Evolutionary conservation across 1,140 invertebrate species (phyloP).

Genomic region (Lutraria rhynchaena): DNA sequence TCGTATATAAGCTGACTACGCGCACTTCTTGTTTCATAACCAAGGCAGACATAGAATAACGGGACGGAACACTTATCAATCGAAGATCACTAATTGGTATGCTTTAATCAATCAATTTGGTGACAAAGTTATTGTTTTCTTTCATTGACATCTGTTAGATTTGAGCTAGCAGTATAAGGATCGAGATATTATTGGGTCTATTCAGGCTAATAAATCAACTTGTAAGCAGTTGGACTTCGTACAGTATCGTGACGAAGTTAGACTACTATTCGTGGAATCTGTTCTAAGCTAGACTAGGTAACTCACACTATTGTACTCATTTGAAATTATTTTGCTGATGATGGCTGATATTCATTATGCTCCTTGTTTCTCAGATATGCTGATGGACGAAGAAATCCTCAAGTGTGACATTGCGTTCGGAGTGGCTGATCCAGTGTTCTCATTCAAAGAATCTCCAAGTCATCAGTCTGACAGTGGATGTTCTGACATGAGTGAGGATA

Average conservation of each 20-base stretch:
- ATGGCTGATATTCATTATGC: conserved; percentile 31
- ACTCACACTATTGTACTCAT: neutral
- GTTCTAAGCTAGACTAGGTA: neutral
- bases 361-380: conserved; percentile 70
- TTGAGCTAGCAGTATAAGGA: too few relatives aligned
- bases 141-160: too few relatives aligned
- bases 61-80: too few relatives aligned
- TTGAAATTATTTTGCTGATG: conserved; percentile 41
- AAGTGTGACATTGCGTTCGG: conserved; percentile 58
- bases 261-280: too few relatives aligned
- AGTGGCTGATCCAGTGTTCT: conserved; percentile 1
- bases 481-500: conserved; percentile 62
- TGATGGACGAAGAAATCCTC: conserved; percentile 61
- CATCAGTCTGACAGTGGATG: conserved; percentile 75
- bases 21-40: too few relatives aligned
- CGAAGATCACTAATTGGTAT: too few relatives aligned
- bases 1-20: too few relatives aligned
- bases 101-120: too few relatives aligned
- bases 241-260: too few relatives aligned
- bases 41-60: too few relatives aligned
- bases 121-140: too few relatives aligned
- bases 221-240: neutral
- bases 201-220: neutral
- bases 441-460: conserved; percentile 71
- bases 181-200: too few relatives aligned